phyloP scores from a whole-genome alignment of 2,113 vertebrate genomes.

The Aramus guarauna region DNA sequence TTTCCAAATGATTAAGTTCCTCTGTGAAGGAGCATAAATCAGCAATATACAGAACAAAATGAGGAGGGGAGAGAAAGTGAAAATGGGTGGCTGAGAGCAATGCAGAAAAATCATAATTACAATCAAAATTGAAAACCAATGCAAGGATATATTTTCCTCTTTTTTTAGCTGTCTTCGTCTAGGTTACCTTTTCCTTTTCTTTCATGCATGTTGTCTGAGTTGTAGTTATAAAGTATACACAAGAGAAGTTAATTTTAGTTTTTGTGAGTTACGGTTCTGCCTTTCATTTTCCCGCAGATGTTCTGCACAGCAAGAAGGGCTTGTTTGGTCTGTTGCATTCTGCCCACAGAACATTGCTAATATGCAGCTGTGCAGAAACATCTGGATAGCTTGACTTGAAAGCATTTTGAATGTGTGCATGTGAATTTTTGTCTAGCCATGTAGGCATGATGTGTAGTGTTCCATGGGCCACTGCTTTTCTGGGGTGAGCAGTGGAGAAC shows the following conservation, averaged over 20 bases:
- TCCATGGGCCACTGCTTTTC: not conserved
- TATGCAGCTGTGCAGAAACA: slow-evolving; percentile 14
- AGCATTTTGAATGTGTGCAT: not conserved
- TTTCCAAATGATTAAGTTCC: not conserved
- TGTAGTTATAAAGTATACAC: not conserved
- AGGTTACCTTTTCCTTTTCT: not conserved
- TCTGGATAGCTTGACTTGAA: slow-evolving; percentile 19
- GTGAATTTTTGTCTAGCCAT: not conserved
- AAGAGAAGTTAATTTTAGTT: slow-evolving; percentile 24
- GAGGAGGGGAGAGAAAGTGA: not conserved
- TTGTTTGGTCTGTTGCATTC: not conserved
- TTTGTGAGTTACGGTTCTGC: not conserved
- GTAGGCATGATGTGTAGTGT: too few relatives aligned
- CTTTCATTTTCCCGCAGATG: slow-evolving; percentile 48
- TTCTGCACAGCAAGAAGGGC: slow-evolving; percentile 1
- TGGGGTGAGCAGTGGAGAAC: not conserved
- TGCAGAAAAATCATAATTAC: not conserved
- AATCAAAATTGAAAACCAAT: not conserved
- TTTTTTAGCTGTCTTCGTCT: not conserved
- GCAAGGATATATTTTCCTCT: not conserved
- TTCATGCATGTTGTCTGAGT: not conserved
- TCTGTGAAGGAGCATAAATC: not conserved
- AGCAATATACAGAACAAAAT: not conserved
- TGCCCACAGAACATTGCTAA: not conserved
- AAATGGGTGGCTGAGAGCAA: not conserved